Evolutionary conservation across 2,888 invertebrate species (phyloP), one percentile per base, ranked within the genome.

Genomic region (Julus scanicus): DNA sequence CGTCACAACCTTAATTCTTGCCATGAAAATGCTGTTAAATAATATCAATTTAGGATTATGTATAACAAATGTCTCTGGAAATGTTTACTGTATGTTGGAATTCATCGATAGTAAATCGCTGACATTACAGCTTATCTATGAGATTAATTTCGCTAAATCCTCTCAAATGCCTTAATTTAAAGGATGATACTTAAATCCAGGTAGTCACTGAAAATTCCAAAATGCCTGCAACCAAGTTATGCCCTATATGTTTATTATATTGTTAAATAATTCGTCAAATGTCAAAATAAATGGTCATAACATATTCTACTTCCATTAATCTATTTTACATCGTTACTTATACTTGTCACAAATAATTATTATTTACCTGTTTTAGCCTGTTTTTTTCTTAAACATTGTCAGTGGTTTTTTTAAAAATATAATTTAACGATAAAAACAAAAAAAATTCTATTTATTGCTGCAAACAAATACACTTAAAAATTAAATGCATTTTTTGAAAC

Each of bases 141-240:
- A 17, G 53, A 3, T 53, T 53, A 53, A 53, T 13, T 15, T 53
- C 13, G 13, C 13, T 11, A 15, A 53, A 53, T 53, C 53, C 15
- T 6, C 53, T 53, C 37, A 63, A 63, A 63, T 80, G 80, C 80
- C 80, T 85, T 85, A 85, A 85, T 85, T 48, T 44, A 39, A 85
- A 29, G 40, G 48, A 85, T 44, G 44, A 85, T 40, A 11, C 17
- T 11, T n/a, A 44, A 85, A 85, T 85, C 44, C 85, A 48, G 20
- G 48, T 5, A 85, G 44, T 48, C 44, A 44, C 29, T 85, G 44
- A 44, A 85, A 29, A 85, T 40, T 85, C 6, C 40, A 85, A 84
- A 40, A 17, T 85, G 29, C 49, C n/a, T 85, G 44, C 85, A 49
- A 85, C 44, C 85, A 20, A 80, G 29, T 29, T 80, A 80, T 80